phyloP scores from a whole-genome alignment of 92 coral and sea anemone genomes.

The Epizoanthus rinbou region DNA sequence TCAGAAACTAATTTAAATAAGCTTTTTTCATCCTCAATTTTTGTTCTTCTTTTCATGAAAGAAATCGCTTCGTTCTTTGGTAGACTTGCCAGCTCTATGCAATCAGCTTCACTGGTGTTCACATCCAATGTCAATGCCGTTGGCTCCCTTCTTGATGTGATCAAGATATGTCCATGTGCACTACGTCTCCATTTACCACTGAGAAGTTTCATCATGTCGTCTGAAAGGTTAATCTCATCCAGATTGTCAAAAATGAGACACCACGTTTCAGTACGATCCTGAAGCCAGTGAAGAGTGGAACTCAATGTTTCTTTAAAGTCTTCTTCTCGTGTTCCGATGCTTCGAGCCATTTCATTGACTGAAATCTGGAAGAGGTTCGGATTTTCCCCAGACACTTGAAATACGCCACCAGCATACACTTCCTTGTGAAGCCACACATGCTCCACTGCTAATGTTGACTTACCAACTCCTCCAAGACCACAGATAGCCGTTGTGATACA shows the following conservation, averaged over 20 bases:
- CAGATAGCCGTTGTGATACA: constrained; percentile 65
- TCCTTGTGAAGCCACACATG: constrained; percentile 63
- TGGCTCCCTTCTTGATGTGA: constrained; percentile 80
- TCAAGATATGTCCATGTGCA: constrained; percentile 71
- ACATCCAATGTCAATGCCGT: constrained; percentile 45
- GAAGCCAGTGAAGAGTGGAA: constrained; percentile 63
- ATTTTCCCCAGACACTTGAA: constrained; percentile 87
- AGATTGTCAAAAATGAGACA: constrained; percentile 77
- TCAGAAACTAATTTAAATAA: constrained; percentile 51
- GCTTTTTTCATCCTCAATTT: constrained; percentile 1
- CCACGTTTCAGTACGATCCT: constrained; percentile 49
- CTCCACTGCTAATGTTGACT: constrained; percentile 84
- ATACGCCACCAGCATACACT: constrained; percentile 77
- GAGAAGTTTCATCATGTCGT: constrained; percentile 66
- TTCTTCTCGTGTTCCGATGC: constrained; percentile 64
- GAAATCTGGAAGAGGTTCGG: constrained; percentile 59
- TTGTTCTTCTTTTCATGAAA: constrained; percentile 55
- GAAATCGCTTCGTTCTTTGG: constrained; percentile 60
- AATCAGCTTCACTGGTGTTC: constrained; percentile 47
- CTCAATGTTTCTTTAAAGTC: constrained; percentile 59
- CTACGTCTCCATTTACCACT: constrained; percentile 73
- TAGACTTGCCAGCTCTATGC: constrained; percentile 60
- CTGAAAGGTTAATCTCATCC: constrained; percentile 68
- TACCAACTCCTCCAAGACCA: constrained; percentile 90
- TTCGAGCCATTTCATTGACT: constrained; percentile 67